Evolutionary conservation across 2,113 vertebrate species (phyloP).

Genomic region (Pterophyllum scalare): DNA sequence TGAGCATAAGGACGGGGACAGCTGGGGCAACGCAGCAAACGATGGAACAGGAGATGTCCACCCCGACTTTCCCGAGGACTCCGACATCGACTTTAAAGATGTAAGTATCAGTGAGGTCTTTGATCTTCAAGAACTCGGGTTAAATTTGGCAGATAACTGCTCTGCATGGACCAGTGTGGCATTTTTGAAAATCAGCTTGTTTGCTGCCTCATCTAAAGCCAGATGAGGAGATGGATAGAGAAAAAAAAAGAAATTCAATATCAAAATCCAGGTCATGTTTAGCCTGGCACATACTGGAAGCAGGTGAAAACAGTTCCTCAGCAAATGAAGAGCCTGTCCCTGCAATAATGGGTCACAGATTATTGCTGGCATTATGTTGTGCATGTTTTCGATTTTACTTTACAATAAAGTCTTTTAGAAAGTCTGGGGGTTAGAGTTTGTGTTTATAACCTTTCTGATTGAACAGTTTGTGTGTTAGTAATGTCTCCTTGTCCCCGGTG

Average conservation of each 20-base stretch:
- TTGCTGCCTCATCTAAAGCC: neutral
- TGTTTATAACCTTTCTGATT: neutral
- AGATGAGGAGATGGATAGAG: constrained; percentile 1
- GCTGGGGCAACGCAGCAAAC: constrained; percentile 81
- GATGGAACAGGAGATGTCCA: constrained; percentile 90
- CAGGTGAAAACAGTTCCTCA: neutral
- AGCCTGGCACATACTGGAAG: neutral
- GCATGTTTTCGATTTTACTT: neutral
- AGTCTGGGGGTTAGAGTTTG: neutral
- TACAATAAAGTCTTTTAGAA: neutral
- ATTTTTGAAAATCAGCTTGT: neutral
- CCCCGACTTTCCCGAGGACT: constrained; percentile 94
- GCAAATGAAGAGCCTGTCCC: neutral
- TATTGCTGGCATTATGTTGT: neutral
- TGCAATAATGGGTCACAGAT: neutral
- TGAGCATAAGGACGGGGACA: constrained; percentile 89
- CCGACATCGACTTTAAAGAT: constrained; percentile 90
- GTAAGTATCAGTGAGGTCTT: constrained; percentile 76
- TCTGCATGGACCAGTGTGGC: neutral
- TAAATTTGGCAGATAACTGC: constrained; percentile 8
- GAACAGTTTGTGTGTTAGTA: neutral
- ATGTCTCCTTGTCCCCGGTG: neutral
- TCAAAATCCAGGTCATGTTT: neutral
- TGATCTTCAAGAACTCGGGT: constrained; percentile 24
- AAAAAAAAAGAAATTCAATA: neutral